These are phyloP conservation scores for Chrysina gloriosa DNA, from an alignment of 2,888 invertebrate species.

Conservation along the genomic window DNA sequence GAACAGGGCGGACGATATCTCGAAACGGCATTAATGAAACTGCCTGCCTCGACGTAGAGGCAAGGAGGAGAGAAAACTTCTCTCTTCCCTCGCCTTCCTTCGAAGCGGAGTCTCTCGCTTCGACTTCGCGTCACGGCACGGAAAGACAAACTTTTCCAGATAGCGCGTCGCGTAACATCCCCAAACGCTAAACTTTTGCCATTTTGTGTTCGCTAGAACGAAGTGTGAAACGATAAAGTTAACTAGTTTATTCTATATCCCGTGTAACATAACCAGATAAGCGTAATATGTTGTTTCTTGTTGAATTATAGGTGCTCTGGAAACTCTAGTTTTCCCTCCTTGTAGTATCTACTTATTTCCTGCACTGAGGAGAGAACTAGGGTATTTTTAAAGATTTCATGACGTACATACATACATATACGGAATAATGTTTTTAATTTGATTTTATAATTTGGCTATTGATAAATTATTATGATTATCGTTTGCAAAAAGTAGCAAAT, in stretches of 20 bases:
- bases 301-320: slow-evolving; percentile 32
- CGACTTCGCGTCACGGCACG: slow-evolving; percentile 15
- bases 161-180: slow-evolving; percentile 44
- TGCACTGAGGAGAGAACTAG: too few species aligned
- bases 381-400: too few species aligned
- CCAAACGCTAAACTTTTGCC: slow-evolving; percentile 59
- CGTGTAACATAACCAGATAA: slow-evolving; percentile 51
- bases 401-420: too few species aligned
- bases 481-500: too few species aligned
- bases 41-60: slow-evolving; percentile 7
- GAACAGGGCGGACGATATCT: slow-evolving; percentile 46
- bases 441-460: too few species aligned
- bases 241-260: slow-evolving; percentile 58
- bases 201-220: slow-evolving; percentile 61
- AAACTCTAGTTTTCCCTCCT: too few species aligned
- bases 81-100: slow-evolving; percentile 4
- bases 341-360: too few species aligned
- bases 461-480: too few species aligned
- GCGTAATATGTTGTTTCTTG: slow-evolving; percentile 53
- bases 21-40: slow-evolving; percentile 53
- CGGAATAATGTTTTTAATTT: too few species aligned
- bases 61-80: slow-evolving; percentile 18
- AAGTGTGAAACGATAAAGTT: slow-evolving; percentile 63
- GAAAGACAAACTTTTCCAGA: slow-evolving; percentile 49
- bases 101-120: background rate